A percentile compares a stretch with the other conserved stretches of the same genome.
Evolutionary conservation across 64 coral and sea anemone genomes (phyloP).

Genomic region (Pachyseris speciosa): DNA sequence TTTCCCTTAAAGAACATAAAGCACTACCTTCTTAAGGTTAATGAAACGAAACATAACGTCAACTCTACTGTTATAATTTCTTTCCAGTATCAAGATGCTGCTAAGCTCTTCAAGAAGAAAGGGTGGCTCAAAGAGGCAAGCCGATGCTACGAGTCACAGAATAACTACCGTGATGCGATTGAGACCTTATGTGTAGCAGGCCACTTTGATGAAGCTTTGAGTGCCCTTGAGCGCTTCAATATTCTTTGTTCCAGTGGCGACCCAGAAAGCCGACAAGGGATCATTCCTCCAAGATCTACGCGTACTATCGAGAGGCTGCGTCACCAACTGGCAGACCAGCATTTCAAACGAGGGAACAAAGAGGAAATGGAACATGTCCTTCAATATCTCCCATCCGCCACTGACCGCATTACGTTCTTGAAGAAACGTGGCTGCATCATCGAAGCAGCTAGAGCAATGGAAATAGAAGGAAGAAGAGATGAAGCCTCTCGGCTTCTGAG

Average conservation of each 20-base stretch:
- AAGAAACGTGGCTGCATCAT: conserved; percentile 54
- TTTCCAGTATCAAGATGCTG: conserved; percentile 71
- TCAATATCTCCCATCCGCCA: conserved; percentile 50
- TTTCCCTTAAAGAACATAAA: too few species aligned
- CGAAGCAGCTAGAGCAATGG: conserved; percentile 64
- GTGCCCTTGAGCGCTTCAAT: conserved; percentile 61
- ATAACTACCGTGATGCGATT: conserved; percentile 69
- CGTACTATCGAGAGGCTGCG: conserved; percentile 77
- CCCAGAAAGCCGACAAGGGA: conserved; percentile 24
- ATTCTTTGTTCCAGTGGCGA: conserved; percentile 53
- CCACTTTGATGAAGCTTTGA: conserved; percentile 56
- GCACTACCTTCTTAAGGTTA: too few species aligned
- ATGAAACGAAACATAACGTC: too few species aligned
- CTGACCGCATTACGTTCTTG: conserved; percentile 83
- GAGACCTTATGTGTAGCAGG: conserved; percentile 52
- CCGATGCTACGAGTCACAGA: conserved; percentile 58
- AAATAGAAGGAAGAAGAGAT: conserved; percentile 40
- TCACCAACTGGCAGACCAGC: conserved; percentile 47
- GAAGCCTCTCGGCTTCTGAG: conserved; percentile 61
- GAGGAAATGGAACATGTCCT: conserved; percentile 76
- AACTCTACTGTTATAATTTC: too few species aligned
- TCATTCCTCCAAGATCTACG: conserved; percentile 72
- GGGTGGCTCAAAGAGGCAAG: conserved; percentile 34
- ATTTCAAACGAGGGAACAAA: conserved; percentile 19
- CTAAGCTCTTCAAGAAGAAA: conserved; percentile 58